phyloP scores from a whole-genome alignment of 2,888 invertebrate species.

The Diaprepes abbreviatus region DNA sequence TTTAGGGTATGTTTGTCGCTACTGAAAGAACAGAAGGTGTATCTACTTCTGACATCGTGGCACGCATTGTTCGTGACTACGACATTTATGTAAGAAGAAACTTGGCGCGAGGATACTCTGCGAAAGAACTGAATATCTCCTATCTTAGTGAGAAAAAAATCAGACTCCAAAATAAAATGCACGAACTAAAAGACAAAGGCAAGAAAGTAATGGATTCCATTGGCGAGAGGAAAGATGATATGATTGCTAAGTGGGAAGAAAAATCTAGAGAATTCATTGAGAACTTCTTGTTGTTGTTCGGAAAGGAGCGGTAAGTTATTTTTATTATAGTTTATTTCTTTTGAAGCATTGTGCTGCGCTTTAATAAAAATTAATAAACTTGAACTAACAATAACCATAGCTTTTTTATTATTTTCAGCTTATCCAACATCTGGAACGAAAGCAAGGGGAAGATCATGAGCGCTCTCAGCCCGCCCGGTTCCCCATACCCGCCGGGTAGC shows the following conservation, averaged over 20 bases:
- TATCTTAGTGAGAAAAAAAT: constrained; percentile 98
- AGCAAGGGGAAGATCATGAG: constrained; percentile 80
- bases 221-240: constrained; percentile 89
- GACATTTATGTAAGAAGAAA: constrained; percentile 98
- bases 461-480: constrained; percentile 91
- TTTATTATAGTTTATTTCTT: not conserved
- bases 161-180: constrained; percentile 96
- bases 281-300: constrained; percentile 94
- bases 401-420: constrained; percentile 49
- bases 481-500: constrained; percentile 68
- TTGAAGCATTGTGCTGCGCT: too few relatives aligned
- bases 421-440: constrained; percentile 93
- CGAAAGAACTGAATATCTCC: constrained; percentile 98
- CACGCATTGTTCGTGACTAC: constrained; percentile 97
- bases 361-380: too few relatives aligned
- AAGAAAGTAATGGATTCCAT: constrained; percentile 87
- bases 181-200: constrained; percentile 93
- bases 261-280: constrained; percentile 97
- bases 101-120: constrained; percentile 96
- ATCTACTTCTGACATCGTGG: constrained; percentile 98
- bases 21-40: constrained; percentile 95
- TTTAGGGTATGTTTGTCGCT: constrained; percentile 93
- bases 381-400: too few relatives aligned
- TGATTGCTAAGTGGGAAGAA: constrained; percentile 97
- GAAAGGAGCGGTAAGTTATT: constrained; percentile 75